Base-by-base conservation (phyloP, 2,797 vertebrate species). In the Lepilemur septentrionalis region DNA sequence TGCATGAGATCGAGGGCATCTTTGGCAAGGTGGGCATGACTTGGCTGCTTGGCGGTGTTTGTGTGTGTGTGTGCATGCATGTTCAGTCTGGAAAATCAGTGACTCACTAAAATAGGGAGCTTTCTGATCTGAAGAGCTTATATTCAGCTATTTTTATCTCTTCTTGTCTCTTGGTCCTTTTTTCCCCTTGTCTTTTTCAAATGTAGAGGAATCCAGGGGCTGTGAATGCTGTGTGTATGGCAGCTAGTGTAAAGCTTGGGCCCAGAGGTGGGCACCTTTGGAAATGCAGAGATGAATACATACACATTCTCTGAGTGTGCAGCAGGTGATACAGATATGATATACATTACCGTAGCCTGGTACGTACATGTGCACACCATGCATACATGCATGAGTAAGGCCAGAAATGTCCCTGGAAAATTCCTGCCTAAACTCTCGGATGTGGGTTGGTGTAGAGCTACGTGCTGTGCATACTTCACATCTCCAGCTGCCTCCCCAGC, bases 41-140 rank as follows among this genome's bases (percentile, higher is more conserved):
- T 72, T 76, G 83, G 86, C 4, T 4, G 35, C 5, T 1, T 22
- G n/a, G 22, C 28, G n/a, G 48, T 78, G 43, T 94, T 83, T 95
- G 83, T 14, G 48, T 57, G 52, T 18, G 48, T 65, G 46, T 22
- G 14, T 46, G 52, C 59, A 7, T 25, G 1, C 4, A n/a, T 94
- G 91, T 96, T 97, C 93, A 88, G 96, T 85, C 86, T 93, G 87
- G 87, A 95, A 96, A 97, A 35, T 7, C 69, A 55, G 97, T 98
- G 98, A 98, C 93, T 98, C 98, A 98, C 7, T 85, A 32, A 17
- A 61, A 96, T 76, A 38, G 83, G 73, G 91, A 7, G 65, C 22
- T 65, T 94, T 95, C 91, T 7, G 85, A 94, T 94, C 15, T 52
- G 63, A 92, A 89, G 91, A 85, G 89, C 85, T 91, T 57, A 28